Base-by-base conservation (phyloP, 2,113 vertebrate species). In the Erinaceus europaeus region DNA sequence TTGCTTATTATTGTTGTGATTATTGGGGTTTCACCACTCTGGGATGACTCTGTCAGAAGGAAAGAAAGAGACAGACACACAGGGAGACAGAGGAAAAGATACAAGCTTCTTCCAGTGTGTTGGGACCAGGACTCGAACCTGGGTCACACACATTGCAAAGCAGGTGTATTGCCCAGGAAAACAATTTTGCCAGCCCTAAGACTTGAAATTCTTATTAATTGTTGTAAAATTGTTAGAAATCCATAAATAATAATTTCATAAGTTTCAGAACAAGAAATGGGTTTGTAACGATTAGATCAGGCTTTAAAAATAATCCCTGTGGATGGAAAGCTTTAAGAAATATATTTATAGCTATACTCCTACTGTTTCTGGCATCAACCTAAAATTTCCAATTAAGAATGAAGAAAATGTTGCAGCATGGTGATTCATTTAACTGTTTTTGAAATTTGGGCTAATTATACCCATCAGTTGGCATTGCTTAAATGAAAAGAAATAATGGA, bases 251-350 rank as follows among this genome's bases (percentile, higher is more conserved):
- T 84, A 69, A 86, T 80, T 74, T 0, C 20, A 61, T 48, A 78
- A 40, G 15, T 20, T 80, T 91, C 69, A 84, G 25, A 68, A 29
- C 48, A 87, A 94, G 90, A 86, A 92, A 78, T 68, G 38, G n/a
- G 29, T 18, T 50, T 53, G 2, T 59, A 61, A 81, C 74, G 40
- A 84, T 36, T 90, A 75, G 88, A 57, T 67, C 11, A 20, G 13
- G 74, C 42, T 80, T 93, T 83, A 20, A 71, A 88, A 88, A 46
- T 76, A 82, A 48, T 34, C 50, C 53, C 91, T 29, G 42, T 82
- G 68, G n/a, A 76, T 71, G 65, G 59, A 91, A 92, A 93, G 67
- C 78, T 89, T 12, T 94, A 86, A 94, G 50, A 94, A 48, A 53
- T 78, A 59, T 46, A 94, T 76, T 93, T 88, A 82, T 73, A 87